Conservation (phyloP, 2,113 vertebrate species). For the Grammomys dolichurus region DNA sequence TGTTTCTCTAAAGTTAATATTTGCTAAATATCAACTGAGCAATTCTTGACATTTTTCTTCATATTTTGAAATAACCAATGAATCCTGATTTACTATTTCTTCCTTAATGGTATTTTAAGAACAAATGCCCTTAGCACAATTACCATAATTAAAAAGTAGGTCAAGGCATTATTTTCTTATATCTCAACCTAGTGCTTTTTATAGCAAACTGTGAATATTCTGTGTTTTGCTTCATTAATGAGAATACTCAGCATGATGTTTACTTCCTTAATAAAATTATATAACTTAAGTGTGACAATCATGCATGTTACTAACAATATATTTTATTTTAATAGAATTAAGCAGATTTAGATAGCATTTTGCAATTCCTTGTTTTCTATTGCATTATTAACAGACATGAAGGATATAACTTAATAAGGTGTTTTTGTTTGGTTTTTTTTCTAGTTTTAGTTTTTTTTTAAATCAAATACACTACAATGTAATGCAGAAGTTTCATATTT, state of each 20-base stretch:
- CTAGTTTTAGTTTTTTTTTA: conserved; percentile 37
- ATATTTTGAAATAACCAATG: background rate
- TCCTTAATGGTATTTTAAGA: background rate
- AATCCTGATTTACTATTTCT: background rate
- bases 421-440: background rate
- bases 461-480: conserved; percentile 36
- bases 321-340: conserved; percentile 48
- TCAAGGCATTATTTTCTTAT: background rate
- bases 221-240: background rate
- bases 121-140: background rate
- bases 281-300: background rate
- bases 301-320: background rate
- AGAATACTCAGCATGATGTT: background rate
- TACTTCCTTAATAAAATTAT: conserved; percentile 33
- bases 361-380: conserved; percentile 56
- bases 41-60: background rate
- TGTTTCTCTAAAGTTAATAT: background rate
- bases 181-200: background rate
- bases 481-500: conserved; percentile 59
- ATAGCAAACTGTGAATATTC: background rate
- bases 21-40: background rate
- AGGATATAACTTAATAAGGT: background rate
- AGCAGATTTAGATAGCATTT: conserved; percentile 49
- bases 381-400: conserved; percentile 51
- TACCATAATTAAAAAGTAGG: background rate